Conservation (phyloP, 2,888 invertebrate species). For the Eucera pruinosa region DNA sequence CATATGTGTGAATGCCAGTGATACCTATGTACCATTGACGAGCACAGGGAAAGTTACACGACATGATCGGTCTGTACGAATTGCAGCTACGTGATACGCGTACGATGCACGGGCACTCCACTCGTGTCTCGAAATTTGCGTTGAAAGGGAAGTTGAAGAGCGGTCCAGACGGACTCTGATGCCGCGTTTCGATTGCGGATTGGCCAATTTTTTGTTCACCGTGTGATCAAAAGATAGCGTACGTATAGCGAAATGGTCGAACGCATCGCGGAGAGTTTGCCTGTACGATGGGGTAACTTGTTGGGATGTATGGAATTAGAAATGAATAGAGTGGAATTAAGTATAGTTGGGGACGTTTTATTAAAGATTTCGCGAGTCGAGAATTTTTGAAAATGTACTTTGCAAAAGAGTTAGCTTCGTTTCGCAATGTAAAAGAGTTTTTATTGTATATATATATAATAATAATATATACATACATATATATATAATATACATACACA, state of each 20-base stretch:
- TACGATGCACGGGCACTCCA: constrained; percentile 46
- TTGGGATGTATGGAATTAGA: no score
- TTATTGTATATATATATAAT: no score
- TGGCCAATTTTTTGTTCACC: constrained; percentile 12
- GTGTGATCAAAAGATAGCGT: background rate
- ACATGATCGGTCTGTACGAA: constrained; percentile 67
- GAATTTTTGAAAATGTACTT: no score
- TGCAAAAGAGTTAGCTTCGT: no score
- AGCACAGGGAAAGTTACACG: constrained; percentile 45
- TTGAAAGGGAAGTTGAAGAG: constrained; percentile 54
- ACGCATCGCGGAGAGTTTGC: background rate
- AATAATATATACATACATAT: no score
- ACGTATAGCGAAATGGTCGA: background rate
- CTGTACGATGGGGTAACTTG: no score
- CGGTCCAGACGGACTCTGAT: constrained; percentile 14
- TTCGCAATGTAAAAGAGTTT: no score
- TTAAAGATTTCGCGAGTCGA: no score
- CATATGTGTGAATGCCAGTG: background rate
- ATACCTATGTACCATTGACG: constrained; percentile 11
- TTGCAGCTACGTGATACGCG: constrained; percentile 70
- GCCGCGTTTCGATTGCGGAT: constrained; percentile 17
- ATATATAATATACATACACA: no score
- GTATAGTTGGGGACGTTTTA: no score
- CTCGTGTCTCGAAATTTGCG: constrained; percentile 55
- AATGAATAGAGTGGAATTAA: no score